Evolutionary conservation across 2,797 vertebrate genomes (phyloP).

Genomic region (Melopsittacus undulatus): DNA sequence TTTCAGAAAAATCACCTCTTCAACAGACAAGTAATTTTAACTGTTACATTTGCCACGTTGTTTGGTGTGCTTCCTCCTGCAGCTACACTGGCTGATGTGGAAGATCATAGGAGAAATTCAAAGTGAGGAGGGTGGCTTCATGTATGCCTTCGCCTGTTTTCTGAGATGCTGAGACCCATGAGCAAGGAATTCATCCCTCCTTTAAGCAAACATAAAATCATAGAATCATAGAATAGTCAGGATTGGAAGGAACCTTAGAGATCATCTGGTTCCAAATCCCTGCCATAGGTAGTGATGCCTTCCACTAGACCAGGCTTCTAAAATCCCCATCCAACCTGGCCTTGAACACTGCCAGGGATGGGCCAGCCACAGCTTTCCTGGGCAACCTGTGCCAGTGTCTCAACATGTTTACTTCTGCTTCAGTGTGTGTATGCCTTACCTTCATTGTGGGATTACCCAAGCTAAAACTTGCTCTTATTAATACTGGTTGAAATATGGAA

Average conservation of each 20-base stretch:
- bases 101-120: not conserved
- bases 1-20: not conserved
- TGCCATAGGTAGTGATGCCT: not conserved
- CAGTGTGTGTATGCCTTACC: not conserved
- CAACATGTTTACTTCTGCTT: not conserved
- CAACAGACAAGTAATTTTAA: not conserved
- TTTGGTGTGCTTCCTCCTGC: not conserved
- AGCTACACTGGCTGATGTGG: not conserved
- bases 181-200: not conserved
- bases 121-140: not conserved
- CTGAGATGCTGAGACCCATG: not conserved
- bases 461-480: not conserved
- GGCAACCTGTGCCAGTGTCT: not conserved
- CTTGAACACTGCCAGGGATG: not conserved
- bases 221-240: not conserved
- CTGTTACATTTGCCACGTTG: rapidly evolving
- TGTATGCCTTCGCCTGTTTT: not conserved
- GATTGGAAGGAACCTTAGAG: not conserved
- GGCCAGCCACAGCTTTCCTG: not conserved
- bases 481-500: not conserved
- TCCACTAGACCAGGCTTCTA: not conserved
- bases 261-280: not conserved
- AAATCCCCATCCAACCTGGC: not conserved
- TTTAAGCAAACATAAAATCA: not conserved
- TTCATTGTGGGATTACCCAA: not conserved